Evolutionary conservation across 2,888 invertebrate genomes (phyloP), one percentile per base, ranked within the genome.

Genomic region (Volucella zonaria): DNA sequence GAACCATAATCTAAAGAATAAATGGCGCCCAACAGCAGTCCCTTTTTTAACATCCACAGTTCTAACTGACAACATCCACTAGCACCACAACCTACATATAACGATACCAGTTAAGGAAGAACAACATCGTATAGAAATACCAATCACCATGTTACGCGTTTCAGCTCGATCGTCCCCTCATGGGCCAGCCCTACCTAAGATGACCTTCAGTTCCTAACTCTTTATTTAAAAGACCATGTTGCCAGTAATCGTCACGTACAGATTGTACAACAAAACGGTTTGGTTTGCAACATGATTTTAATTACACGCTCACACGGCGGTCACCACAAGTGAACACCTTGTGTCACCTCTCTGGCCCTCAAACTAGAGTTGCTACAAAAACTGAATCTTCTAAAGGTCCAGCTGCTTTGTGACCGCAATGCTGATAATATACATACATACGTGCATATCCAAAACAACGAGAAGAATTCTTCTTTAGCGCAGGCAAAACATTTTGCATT

Each of bases 181-280:
- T 45, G 62, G 15, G 14, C 40, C 43, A 45, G 58, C 81, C 80
- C 81, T 77, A 85, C 81, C 80, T 77, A 47, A 76, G 73, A 77
- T 85, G 85, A 85, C 85, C 85, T 85, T 85, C 85, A 85, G 52
- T 68, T 73, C 76, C 73, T 64, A 77, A 68, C 73, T 77, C 80
- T 85, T 71, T 71, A 80, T 73, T 80, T 73, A 43, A 77, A 81
- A 73, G 81, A 47, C 71, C 81, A 85, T 85, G 85, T 85, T 77
- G 49, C 66, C 67, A 51, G 85, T 85, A 81, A 85, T 85, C 81
- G 81, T 85, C 85, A 85, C 85, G 85, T 85, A 80, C 81, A 73
- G 73, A 59, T 81, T 85, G 85, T 81, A 85, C 85, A 85, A 85
- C 85, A 85, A 85, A 85, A 85, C 85, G 85, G 76, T 85, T 81